Evolutionary conservation across 2,797 vertebrate genomes (phyloP), one percentile per base, ranked within the genome.

Genomic region (Numenius phaeopus): DNA sequence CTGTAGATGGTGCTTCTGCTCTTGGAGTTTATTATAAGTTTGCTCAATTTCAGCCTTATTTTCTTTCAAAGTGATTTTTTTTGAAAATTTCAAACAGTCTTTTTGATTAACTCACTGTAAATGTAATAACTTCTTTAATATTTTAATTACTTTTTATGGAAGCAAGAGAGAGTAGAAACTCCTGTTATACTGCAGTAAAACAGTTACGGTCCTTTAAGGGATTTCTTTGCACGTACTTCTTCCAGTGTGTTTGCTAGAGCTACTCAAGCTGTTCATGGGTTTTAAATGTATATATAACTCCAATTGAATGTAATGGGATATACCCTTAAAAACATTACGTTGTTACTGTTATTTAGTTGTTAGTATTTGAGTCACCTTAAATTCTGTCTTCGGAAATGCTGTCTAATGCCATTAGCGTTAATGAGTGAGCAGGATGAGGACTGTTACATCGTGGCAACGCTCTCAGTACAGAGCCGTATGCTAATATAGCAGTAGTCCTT

Each of bases 401-500:
- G 44, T 16, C 23, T 30, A 6, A 1, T 49, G n/a, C 39, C 1
- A 2, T 52, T 29, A 29, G 27, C 27, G 5, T 52, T 29, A 52
- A 27, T 27, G 46, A 42, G 17, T 2, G n/a, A 64, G 80, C 32
- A 52, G n/a, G 11, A 47, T 21, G 54, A 69, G 23, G 39, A 16
- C n/a, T 26, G 18, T 20, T 30, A 10, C 5, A 11, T 42, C 19
- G 7, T 8, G 26, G 62, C 30, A 37, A 3, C 2, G 18, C 50
- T 77, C 14, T 22, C 15, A 14, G 17, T 39, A 10, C 22, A 34
- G 30, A 22, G n/a, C 1, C 0, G 4, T 17, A 3, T 47, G 44
- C 29, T 80, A 18, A 24, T 46, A 13, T 2, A 34, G 21, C 40
- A 61, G 21, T 27, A 5, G 21, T 59, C 24, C 57, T 61, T 13